Conservation (phyloP, 1,140 invertebrate species). For the Oncopodura yosiiana region DNA sequence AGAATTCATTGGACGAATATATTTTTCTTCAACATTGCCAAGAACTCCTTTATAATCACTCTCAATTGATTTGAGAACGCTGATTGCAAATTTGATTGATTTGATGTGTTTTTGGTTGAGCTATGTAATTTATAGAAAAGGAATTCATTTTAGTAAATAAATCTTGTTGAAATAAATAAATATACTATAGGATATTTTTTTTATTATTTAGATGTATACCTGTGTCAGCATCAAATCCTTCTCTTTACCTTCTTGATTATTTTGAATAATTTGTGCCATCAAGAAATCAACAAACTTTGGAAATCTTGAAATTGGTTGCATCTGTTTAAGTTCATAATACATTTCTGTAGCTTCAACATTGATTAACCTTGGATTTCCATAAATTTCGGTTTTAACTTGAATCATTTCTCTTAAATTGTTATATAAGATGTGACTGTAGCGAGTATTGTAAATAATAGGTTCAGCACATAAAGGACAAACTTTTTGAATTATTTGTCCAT, state of each 20-base stretch:
- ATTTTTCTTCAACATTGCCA: too few species aligned
- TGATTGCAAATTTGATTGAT: too few species aligned
- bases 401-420: slow-evolving; percentile 38
- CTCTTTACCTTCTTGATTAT: neutral
- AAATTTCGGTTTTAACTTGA: slow-evolving; percentile 38
- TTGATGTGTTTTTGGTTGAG: too few species aligned
- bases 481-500: slow-evolving; percentile 38
- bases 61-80: too few species aligned
- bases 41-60: too few species aligned
- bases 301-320: neutral
- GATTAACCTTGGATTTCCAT: slow-evolving; percentile 17
- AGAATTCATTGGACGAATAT: too few species aligned
- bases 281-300: neutral
- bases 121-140: too few species aligned
- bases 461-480: slow-evolving; percentile 45
- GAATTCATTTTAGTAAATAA: too few species aligned
- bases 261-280: slow-evolving; percentile 2
- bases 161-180: too few species aligned
- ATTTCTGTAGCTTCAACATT: neutral
- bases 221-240: neutral
- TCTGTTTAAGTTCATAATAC: neutral
- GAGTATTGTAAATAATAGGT: slow-evolving; percentile 41
- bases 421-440: slow-evolving; percentile 39
- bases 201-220: too few species aligned
- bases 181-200: too few species aligned